Conservation (phyloP, 2,888 invertebrate genomes). For the Drosophila buzzatii region DNA sequence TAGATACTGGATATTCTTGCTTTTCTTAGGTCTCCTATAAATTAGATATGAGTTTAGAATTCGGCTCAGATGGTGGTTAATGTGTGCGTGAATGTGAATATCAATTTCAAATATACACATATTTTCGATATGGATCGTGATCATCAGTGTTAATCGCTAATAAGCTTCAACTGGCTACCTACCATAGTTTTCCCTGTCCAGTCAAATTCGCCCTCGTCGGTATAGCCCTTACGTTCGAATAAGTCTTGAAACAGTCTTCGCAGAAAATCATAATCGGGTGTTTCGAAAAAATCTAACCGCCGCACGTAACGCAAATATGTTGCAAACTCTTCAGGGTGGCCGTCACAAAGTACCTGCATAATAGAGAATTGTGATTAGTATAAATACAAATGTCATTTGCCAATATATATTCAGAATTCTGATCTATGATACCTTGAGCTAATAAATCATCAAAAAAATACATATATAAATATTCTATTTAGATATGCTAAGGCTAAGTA, state of each 20-base stretch:
- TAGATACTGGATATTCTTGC: constrained; percentile 39
- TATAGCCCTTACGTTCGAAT: constrained; percentile 94
- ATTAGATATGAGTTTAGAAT: constrained; percentile 65
- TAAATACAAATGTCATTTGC: neutral
- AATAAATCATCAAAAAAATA: neutral
- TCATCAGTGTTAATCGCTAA: neutral
- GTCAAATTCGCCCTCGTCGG: constrained; percentile 96
- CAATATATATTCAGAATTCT: neutral
- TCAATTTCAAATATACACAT: constrained; percentile 3
- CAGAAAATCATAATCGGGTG: constrained; percentile 99
- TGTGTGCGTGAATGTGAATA: constrained; percentile 22
- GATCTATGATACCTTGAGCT: neutral
- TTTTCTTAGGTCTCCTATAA: constrained; percentile 69
- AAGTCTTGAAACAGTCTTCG: constrained; percentile 97
- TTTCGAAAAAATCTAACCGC: constrained; percentile 99
- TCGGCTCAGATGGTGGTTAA: constrained; percentile 51
- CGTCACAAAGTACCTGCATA: constrained; percentile 90
- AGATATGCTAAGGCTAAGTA: neutral
- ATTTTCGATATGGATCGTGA: constrained; percentile 8
- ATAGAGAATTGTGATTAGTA: neutral
- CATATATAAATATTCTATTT: no score
- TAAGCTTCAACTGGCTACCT: constrained; percentile 50
- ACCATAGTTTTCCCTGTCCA: constrained; percentile 96
- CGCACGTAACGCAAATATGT: constrained; percentile 98
- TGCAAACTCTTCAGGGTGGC: constrained; percentile 97